Base-by-base conservation (phyloP, 2,797 vertebrate genomes). In the Leptatherina wallacei region DNA sequence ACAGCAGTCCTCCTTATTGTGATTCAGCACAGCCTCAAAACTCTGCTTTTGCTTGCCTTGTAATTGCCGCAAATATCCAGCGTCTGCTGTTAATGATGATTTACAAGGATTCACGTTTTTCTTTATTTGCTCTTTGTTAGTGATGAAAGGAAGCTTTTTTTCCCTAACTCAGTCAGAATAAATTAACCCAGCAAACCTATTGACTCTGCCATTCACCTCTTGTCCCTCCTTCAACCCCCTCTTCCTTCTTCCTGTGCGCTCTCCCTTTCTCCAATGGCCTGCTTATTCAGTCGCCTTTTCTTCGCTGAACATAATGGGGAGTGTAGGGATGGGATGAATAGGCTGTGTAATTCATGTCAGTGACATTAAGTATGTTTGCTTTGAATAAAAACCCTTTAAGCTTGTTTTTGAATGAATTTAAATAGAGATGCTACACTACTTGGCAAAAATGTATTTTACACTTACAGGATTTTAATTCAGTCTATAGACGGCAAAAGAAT, bases 141-240 rank as follows among this genome's bases (percentile, higher is more conserved):
- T 81, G 66, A 78, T 80, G 55, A 27, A 77, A 71, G 61, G 69
- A 54, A 3, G 4, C 77, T 71, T 79, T 51, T 27, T 61, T 56
- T 66, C 61, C 65, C 64, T 47, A 35, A 63, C 71, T 61, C 62
- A 82, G 73, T 62, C 71, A 74, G 84, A 91, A 92, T 92, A 92
- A 90, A 90, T 92, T 79, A 91, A 89, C 80, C 77, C 80, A 32
- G 73, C 62, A 80, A 82, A 73, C 57, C 88, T 77, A 91, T 92
- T 92, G 88, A 91, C 88, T 89, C 80, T 85, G 79, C 77, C 82
- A 65, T 87, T 89, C 73, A 85, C 77, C 80, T 82, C 78, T 74
- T 78, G 61, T 68, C 71, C 81, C 71, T 73, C 64, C 75, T 58
- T 69, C 84, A 69, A 30, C 80, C 80, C 79, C 81, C 72, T 70